Evolutionary conservation across 1,140 invertebrate species (phyloP), one percentile per base, ranked within the genome.

Genomic region (Temnothorax curvispinosus): DNA sequence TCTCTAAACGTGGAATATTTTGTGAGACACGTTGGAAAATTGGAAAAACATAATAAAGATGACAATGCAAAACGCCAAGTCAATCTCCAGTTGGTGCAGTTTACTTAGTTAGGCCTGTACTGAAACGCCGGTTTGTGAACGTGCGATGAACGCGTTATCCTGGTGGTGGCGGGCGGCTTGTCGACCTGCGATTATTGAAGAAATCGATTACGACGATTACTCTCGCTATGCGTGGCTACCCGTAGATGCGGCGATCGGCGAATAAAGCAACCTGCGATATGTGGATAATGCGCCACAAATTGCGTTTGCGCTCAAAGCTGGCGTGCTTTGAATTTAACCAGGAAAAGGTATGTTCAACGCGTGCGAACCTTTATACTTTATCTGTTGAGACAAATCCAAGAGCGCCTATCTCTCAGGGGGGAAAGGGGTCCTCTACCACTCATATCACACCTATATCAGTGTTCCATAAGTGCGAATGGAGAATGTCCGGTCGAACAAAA

Each of bases 301-400:
- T 94, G 94, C 94, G 94, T 94, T 94, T 94, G 92, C 93, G 94
- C 82, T 92, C 92, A 88, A 93, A 92, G 89, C 91, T 91, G 91
- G 91, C 92, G 93, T 93, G 93, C 93, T 93, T 94, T 95, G 94
- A 93, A 93, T 94, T 94, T 92, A 93, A 88, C 84, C 88, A 90
- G 89, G 87, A 95, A 95, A 95, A 95, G 95, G 95, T 95, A 95
- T 93, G 95, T 95, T 94, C 81, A 88, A 89, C 92, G 95, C 94
- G 95, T 95, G 94, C 95, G 94, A 91, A 91, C 91, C 93, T 93
- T 93, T 77, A 64, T 91, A 90, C 85, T 92, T 87, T 92, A 88
- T 86, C 86, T 92, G 91, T 92, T 92, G 86, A 92, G 91, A 90
- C 86, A 93, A 89, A 87, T 75, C 87, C 69, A 90, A 82, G 85